phyloP scores from a whole-genome alignment of 2,888 invertebrate genomes.

The Parnassius orleans region DNA sequence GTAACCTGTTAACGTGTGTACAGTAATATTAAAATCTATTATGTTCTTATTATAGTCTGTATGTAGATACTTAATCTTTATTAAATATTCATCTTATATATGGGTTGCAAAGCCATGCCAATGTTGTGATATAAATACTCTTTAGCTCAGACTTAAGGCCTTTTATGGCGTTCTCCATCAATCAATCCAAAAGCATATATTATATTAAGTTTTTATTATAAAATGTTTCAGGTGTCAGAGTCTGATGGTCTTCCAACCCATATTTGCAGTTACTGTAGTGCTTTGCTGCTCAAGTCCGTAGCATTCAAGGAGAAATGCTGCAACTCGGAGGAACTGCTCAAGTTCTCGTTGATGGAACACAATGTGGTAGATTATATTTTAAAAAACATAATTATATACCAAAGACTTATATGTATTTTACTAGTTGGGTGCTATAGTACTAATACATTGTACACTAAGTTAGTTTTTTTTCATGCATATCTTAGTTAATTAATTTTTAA shows the following conservation, averaged over 20 bases:
- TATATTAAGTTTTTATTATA: no score
- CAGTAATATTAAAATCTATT: not conserved
- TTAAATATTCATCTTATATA: not conserved
- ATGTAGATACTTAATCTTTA: no score
- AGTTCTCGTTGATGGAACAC: slow-evolving; percentile 31
- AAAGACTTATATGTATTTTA: not conserved
- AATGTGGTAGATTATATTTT: slow-evolving; percentile 28
- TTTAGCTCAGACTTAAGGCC: no score
- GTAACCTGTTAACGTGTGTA: not conserved
- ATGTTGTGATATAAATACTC: no score
- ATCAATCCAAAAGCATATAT: not conserved
- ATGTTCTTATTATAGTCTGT: no score
- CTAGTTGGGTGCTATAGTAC: not conserved
- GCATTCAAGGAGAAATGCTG: slow-evolving; percentile 49
- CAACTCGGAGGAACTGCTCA: slow-evolving; percentile 41
- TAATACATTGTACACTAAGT: no score
- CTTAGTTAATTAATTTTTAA: no score
- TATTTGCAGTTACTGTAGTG: slow-evolving; percentile 49
- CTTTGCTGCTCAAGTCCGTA: slow-evolving; percentile 36
- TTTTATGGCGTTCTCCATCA: not conserved
- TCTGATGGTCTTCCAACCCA: slow-evolving; percentile 43
- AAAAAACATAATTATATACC: not conserved
- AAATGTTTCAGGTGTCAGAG: slow-evolving; percentile 35
- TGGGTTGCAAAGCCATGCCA: not conserved
- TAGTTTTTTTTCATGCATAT: not conserved